Conservation (phyloP, 2,888 invertebrate species). For the Deilephila porcellus region DNA sequence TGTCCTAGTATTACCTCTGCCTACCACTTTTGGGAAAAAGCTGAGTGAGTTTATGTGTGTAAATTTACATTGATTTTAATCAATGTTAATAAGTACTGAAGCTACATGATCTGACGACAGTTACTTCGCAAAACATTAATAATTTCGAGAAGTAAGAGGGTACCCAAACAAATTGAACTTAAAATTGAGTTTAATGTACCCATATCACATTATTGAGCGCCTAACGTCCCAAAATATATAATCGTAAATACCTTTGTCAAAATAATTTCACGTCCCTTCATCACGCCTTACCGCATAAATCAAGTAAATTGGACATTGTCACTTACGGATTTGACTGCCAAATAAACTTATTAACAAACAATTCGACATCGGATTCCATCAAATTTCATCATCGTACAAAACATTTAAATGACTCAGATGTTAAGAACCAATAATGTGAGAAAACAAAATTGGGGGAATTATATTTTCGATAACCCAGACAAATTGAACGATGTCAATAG, state of each 20-base stretch:
- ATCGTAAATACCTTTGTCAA: slow-evolving; percentile 14
- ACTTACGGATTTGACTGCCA: slow-evolving; percentile 15
- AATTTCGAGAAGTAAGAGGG: not conserved
- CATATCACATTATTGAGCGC: not conserved
- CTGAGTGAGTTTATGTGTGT: too few species aligned
- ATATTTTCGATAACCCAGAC: slow-evolving; percentile 4
- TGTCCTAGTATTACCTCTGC: too few species aligned
- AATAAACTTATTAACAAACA: slow-evolving; percentile 23
- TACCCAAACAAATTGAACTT: not conserved
- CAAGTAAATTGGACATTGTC: slow-evolving; percentile 25
- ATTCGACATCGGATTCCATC: slow-evolving; percentile 5
- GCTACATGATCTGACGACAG: too few species aligned
- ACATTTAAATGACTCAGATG: not conserved
- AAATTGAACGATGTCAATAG: not conserved
- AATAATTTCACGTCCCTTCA: slow-evolving; percentile 20
- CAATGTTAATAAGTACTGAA: too few species aligned
- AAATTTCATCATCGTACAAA: slow-evolving; percentile 17
- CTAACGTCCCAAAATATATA: not conserved
- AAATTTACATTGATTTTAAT: too few species aligned
- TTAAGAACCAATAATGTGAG: slow-evolving; percentile 12
- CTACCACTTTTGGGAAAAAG: too few species aligned
- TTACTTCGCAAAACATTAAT: not conserved
- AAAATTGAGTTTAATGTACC: not conserved
- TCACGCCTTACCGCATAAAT: not conserved
- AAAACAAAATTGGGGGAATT: slow-evolving; percentile 2